phyloP scores from a whole-genome alignment of 2,888 invertebrate genomes.

The Acanthopleura granulata region DNA sequence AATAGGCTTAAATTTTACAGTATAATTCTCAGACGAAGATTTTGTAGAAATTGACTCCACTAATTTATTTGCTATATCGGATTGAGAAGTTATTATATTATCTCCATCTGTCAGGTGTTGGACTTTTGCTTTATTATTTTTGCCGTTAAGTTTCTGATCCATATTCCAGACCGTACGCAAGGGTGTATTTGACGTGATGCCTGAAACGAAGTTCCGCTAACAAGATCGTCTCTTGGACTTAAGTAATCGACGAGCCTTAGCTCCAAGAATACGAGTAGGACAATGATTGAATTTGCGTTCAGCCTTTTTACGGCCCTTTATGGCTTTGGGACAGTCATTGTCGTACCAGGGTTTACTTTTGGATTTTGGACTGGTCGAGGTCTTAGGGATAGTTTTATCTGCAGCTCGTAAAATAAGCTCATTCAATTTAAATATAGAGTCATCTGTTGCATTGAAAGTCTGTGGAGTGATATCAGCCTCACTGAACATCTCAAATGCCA shows the following conservation, averaged over 20 bases:
- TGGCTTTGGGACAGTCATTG: background rate
- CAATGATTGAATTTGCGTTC: background rate
- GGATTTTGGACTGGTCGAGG: background rate
- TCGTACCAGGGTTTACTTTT: background rate
- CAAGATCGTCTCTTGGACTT: background rate
- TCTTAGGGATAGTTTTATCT: background rate
- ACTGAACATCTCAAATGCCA: background rate
- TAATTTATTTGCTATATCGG: background rate
- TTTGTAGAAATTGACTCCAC: background rate
- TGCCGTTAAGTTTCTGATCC: background rate
- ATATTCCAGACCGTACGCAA: slow-evolving; percentile 2
- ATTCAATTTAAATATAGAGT: too few relatives aligned
- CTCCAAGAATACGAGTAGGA: background rate
- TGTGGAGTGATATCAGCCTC: background rate
- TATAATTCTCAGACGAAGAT: slow-evolving; percentile 7
- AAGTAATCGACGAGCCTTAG: slow-evolving; percentile 3
- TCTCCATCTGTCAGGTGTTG: background rate
- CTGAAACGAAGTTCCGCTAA: background rate
- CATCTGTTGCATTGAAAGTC: too few relatives aligned
- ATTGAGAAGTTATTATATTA: background rate
- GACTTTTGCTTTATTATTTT: background rate
- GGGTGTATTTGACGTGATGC: background rate
- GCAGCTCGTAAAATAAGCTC: background rate
- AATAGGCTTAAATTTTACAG: background rate
- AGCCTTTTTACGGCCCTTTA: background rate